Evolutionary conservation across 92 coral and sea anemone genomes (phyloP).

Genomic region (Palythoa heliodiscus): DNA sequence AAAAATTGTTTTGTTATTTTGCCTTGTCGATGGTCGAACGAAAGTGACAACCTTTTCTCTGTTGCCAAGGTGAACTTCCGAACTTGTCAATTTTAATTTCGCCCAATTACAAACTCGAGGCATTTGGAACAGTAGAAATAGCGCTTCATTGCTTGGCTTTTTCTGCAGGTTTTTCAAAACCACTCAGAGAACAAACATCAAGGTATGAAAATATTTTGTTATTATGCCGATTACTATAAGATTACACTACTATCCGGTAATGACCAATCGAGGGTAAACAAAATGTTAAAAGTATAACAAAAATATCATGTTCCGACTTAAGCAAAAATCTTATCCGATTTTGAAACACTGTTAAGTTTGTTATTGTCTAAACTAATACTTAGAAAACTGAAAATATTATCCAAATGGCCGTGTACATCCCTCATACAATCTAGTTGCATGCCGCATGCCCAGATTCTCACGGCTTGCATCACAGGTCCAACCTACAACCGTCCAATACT

Average conservation of each 20-base stretch:
- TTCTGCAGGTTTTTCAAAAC: conserved; percentile 10
- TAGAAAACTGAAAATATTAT: conserved; percentile 9
- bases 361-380: conserved; percentile 10
- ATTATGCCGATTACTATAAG: conserved; percentile 6
- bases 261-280: conserved; percentile 14
- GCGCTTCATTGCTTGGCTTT: conserved; percentile 12
- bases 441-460: conserved; percentile 19
- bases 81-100: conserved; percentile 13
- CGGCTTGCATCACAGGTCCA: conserved; percentile 12
- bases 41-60: conserved; percentile 16
- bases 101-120: conserved; percentile 18
- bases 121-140: conserved; percentile 15
- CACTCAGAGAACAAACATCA: conserved; percentile 17
- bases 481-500: conserved; percentile 3
- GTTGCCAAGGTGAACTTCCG: conserved; percentile 14
- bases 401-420: conserved; percentile 11
- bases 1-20: too few species aligned
- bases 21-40: conserved; percentile 14
- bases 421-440: conserved; percentile 13
- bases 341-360: conserved; percentile 15
- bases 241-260: conserved; percentile 16
- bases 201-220: conserved; percentile 9
- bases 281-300: conserved; percentile 13
- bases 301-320: conserved; percentile 15
- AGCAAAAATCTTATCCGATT: conserved; percentile 6